Percentiles rank a stretch among this genome's conserved stretches.
Conservation (phyloP, 2,888 invertebrate species). For the Pristionchus entomophagus region DNA sequence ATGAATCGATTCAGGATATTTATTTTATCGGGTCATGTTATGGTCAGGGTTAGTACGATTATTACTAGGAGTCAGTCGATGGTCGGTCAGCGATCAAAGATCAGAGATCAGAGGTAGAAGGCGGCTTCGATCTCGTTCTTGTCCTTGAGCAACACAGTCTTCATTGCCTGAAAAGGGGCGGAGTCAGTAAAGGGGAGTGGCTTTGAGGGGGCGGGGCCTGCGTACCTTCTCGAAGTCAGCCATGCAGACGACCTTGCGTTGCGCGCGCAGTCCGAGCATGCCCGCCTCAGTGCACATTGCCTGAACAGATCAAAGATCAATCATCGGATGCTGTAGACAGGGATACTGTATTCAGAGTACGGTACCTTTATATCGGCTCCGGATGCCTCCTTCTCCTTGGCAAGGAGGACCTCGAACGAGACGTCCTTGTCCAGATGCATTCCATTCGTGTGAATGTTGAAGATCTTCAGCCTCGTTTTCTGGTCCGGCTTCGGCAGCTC, state of each 20-base stretch:
- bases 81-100: neutral
- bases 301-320: conserved; percentile 30
- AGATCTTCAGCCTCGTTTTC: conserved; percentile 89
- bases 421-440: conserved; percentile 55
- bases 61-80: neutral
- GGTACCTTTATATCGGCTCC: conserved; percentile 53
- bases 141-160: conserved; percentile 40
- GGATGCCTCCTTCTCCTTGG: conserved; percentile 52
- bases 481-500: conserved; percentile 93
- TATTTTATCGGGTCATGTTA: neutral
- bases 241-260: conserved; percentile 54
- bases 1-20: too few relatives aligned
- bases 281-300: conserved; percentile 58
- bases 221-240: conserved; percentile 52
- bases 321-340: neutral
- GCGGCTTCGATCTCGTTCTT: neutral
- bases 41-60: neutral
- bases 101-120: neutral
- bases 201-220: neutral
- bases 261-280: conserved; percentile 54
- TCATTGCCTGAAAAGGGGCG: conserved; percentile 35
- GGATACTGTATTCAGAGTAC: neutral
- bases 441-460: conserved; percentile 49
- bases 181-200: neutral
- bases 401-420: conserved; percentile 53